Base-by-base conservation (phyloP, 2,888 invertebrate species). In the Tenthredo livida region DNA sequence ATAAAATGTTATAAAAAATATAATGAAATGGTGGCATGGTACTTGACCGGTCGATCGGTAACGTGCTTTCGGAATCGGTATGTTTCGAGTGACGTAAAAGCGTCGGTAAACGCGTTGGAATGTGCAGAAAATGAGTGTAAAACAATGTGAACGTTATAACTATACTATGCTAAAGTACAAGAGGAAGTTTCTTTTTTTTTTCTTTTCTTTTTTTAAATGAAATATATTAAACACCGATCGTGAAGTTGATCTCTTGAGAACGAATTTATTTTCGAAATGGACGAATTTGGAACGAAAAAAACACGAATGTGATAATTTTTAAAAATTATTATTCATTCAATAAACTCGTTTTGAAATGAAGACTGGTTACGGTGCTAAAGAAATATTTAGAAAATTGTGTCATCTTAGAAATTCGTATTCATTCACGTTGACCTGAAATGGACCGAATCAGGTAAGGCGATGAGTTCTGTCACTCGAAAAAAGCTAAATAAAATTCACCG, bases 351-450 rank as follows among this genome's bases (percentile, higher is more conserved):
- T 29, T 61, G 37, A 37, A 80, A 80, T 65, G 58, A 80, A 61
- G 33, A 37, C 33, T 58, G 25, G n/a, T 25, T n/a, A 33, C 17
- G 21, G 80, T 61, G 80, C 9, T 37, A 9, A 21, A 58, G 40
- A 65, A 40, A 40, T 40, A 40, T 10, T 80, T 65, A 25, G 25
- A 80, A 61, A 61, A 61, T 80, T 25, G 80, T 80, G 80, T 80
- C 80, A 61, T 40, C 80, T 61, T 58, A 61, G 61, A 80, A 80
- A 61, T 37, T 61, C 40, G 33, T 80, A 61, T 80, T 65, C 65
- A 61, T 80, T 65, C 65, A 43, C 25, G 43, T 73, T 73, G 77
- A 80, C 80, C 80, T 61, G 40, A 80, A 80, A 80, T 80, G 80
- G 80, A 80, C 15, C 80, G 37, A 61, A 61, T 65, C 61, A 80